Conservation (phyloP, 2,113 vertebrate species). For the Aythya baeri region DNA sequence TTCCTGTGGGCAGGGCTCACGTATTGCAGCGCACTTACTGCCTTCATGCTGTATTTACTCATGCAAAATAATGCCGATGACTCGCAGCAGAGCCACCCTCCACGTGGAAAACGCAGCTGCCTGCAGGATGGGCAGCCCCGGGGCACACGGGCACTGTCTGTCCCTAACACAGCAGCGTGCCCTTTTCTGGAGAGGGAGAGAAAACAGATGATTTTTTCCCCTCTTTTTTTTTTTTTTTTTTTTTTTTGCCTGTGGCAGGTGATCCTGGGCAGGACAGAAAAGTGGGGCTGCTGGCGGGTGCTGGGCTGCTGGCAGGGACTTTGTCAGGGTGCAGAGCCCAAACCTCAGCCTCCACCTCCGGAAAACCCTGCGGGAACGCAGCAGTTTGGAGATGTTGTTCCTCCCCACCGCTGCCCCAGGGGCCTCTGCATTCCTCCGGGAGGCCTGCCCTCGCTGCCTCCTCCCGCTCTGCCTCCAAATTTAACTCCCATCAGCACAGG, state of each 20-base stretch:
- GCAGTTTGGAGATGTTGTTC: not conserved
- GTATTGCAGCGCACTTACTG: not conserved
- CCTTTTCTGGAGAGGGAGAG: not conserved
- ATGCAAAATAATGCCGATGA: not conserved
- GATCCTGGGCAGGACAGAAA: fast-evolving
- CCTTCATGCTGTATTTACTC: not conserved
- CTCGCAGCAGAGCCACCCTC: not conserved
- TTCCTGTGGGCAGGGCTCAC: not conserved
- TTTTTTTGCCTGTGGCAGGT: not conserved
- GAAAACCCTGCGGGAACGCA: not conserved
- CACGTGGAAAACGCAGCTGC: not conserved
- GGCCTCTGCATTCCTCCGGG: slow-evolving; percentile 13
- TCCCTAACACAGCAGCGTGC: too few relatives aligned
- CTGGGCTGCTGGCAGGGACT: fast-evolving
- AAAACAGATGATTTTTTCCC: not conserved
- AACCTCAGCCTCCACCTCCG: not conserved
- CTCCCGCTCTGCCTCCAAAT: not conserved
- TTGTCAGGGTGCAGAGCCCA: not conserved
- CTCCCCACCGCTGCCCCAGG: not conserved
- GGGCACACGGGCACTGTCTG: too few relatives aligned
- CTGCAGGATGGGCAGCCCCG: not conserved
- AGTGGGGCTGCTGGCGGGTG: not conserved
- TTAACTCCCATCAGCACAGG: not conserved
- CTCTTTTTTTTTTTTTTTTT: not conserved
- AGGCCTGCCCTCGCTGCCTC: not conserved